These are phyloP conservation scores for Daubentonia madagascariensis DNA, from an alignment of 2,113 vertebrate genomes.

Conservation along the genomic window DNA sequence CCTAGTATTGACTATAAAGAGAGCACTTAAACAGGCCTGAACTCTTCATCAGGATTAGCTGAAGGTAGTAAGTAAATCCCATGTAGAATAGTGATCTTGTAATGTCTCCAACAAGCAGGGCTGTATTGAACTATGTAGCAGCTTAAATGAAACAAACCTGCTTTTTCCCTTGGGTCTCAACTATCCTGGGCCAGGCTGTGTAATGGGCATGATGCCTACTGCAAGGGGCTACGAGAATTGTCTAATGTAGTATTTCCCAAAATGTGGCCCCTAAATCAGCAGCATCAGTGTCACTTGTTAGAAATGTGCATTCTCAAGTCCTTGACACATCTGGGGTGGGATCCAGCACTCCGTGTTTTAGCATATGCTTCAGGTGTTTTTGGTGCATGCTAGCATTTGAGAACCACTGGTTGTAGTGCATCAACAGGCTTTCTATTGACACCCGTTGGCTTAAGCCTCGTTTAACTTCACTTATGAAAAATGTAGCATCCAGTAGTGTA, in stretches of 20 bases:
- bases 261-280: background rate
- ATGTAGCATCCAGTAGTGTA: background rate
- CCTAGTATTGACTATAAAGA: constrained; percentile 45
- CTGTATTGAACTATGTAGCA: background rate
- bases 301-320: background rate
- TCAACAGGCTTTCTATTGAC: background rate
- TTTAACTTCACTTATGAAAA: background rate
- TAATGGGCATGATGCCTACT: background rate
- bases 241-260: background rate
- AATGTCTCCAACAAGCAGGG: constrained; percentile 38
- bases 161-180: constrained; percentile 21
- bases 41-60: constrained; percentile 60
- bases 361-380: background rate
- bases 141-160: constrained; percentile 35
- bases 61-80: constrained; percentile 50
- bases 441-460: background rate
- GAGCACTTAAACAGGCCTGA: constrained; percentile 55
- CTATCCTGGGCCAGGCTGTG: background rate
- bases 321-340: background rate
- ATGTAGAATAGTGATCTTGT: constrained; percentile 55
- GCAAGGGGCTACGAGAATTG: background rate
- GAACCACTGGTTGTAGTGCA: background rate
- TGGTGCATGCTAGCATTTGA: background rate
- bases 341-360: background rate
- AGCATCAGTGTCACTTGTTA: background rate